These are phyloP conservation scores for Nycticryphes semicollaris DNA, from an alignment of 2,113 vertebrate genomes.

Conservation along the genomic window DNA sequence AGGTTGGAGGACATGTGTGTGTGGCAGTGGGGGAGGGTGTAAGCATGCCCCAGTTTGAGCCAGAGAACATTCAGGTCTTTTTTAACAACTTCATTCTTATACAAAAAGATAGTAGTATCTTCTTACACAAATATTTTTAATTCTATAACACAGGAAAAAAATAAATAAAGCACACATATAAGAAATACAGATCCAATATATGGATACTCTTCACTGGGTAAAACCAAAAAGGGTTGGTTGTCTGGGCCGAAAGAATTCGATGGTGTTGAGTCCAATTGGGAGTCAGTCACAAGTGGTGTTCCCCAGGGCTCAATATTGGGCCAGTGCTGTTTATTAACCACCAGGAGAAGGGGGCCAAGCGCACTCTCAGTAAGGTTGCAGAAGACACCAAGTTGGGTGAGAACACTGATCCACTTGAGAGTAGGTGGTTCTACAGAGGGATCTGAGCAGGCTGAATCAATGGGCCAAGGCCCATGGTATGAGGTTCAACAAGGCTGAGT, in stretches of 20 bases:
- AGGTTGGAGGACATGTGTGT: accelerated
- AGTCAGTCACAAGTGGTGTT: not conserved
- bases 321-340: not conserved
- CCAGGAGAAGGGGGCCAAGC: not conserved
- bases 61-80: not conserved
- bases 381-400: not conserved
- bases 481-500: not conserved
- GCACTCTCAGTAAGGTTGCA: not conserved
- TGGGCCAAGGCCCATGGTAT: not conserved
- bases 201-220: not conserved
- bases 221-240: not conserved
- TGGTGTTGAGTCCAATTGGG: not conserved
- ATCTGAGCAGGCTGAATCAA: not conserved
- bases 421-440: not conserved
- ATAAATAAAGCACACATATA: not conserved
- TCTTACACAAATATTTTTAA: not conserved
- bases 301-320: not conserved
- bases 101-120: not conserved
- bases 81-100: not conserved
- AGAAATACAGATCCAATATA: not conserved
- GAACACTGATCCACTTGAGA: not conserved
- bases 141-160: not conserved
- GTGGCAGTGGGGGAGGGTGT: not conserved
- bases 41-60: not conserved
- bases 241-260: not conserved